A percentile compares a stretch with the other conserved stretches of the same genome.
Conservation (phyloP, 2,888 invertebrate genomes). For the Synanthedon tipuliformis region DNA sequence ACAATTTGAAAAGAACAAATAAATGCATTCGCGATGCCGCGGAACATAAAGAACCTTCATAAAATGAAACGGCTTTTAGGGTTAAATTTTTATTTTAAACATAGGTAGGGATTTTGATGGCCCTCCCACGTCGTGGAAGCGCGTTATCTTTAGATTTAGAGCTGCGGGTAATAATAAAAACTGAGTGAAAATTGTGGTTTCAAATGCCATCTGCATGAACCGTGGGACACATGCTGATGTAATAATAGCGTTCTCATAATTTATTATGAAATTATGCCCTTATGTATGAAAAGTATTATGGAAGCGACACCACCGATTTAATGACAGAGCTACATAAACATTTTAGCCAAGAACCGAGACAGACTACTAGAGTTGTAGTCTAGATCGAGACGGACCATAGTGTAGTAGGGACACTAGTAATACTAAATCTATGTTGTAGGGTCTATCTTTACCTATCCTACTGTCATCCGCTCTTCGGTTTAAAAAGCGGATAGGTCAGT, state of each 20-base stretch:
- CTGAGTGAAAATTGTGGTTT: slow-evolving; percentile 26
- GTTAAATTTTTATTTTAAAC: slow-evolving; percentile 70
- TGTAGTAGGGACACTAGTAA: too few species aligned
- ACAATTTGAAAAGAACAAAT: slow-evolving; percentile 53
- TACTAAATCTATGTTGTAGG: too few species aligned
- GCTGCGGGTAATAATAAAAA: slow-evolving; percentile 38
- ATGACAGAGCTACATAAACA: too few species aligned
- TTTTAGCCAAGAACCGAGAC: too few species aligned
- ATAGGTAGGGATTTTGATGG: slow-evolving; percentile 67
- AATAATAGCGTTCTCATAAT: slow-evolving; percentile 26
- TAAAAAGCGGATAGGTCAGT: too few species aligned
- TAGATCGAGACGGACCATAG: too few species aligned
- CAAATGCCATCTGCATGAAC: slow-evolving; percentile 9
- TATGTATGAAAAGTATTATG: too few species aligned
- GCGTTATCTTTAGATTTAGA: slow-evolving; percentile 61
- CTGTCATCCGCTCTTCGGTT: too few species aligned
- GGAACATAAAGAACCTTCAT: slow-evolving; percentile 44
- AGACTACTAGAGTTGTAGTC: too few species aligned
- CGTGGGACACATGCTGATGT: slow-evolving; percentile 21
- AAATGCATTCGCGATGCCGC: slow-evolving; percentile 42
- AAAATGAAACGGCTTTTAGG: slow-evolving; percentile 54
- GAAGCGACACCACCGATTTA: too few species aligned
- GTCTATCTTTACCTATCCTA: too few species aligned
- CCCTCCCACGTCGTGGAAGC: slow-evolving; percentile 47
- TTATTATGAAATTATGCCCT: slow-evolving; percentile 15